Evolutionary conservation across 2,888 invertebrate genomes (phyloP).

Genomic region (Andrena fulva): DNA sequence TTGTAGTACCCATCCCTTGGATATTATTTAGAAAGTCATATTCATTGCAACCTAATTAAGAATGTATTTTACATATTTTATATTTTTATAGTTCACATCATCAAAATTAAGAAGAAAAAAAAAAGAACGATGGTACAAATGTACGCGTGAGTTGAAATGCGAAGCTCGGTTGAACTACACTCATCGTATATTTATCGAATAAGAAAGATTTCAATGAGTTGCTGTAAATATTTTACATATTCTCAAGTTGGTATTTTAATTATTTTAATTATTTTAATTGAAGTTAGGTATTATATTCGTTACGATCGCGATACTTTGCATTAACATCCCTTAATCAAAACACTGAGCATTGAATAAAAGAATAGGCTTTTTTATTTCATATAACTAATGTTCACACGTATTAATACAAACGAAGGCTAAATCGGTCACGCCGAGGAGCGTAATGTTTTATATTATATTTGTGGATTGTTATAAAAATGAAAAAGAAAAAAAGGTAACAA

Average conservation of each 20-base stretch:
- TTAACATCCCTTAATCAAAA: background rate
- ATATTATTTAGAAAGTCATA: slow-evolving; percentile 36
- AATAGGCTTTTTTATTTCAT: background rate
- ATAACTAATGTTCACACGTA: background rate
- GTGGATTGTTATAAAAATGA: slow-evolving; percentile 4
- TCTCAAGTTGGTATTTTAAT: slow-evolving; percentile 18
- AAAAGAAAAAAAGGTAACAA: slow-evolving; percentile 11
- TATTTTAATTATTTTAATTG: slow-evolving; percentile 27
- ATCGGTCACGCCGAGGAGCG: background rate
- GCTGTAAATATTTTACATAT: slow-evolving; percentile 19
- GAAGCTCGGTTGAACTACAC: slow-evolving; percentile 11
- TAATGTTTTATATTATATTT: slow-evolving; percentile 25
- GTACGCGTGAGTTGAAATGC: background rate
- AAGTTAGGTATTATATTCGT: slow-evolving; percentile 7
- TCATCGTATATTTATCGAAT: slow-evolving; percentile 11
- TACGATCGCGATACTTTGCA: slow-evolving; percentile 9
- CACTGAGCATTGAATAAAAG: slow-evolving; percentile 13
- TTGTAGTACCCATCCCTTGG: slow-evolving; percentile 45
- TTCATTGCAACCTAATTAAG: slow-evolving; percentile 39
- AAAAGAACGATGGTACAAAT: background rate
- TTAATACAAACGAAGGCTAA: background rate
- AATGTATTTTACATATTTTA: slow-evolving; percentile 50
- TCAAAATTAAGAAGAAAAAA: slow-evolving; percentile 24
- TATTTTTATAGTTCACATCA: slow-evolving; percentile 64
- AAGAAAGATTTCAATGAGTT: slow-evolving; percentile 8